phyloP scores from a whole-genome alignment of 2,113 vertebrate genomes.

The Machaerirhynchus nigripectus region DNA sequence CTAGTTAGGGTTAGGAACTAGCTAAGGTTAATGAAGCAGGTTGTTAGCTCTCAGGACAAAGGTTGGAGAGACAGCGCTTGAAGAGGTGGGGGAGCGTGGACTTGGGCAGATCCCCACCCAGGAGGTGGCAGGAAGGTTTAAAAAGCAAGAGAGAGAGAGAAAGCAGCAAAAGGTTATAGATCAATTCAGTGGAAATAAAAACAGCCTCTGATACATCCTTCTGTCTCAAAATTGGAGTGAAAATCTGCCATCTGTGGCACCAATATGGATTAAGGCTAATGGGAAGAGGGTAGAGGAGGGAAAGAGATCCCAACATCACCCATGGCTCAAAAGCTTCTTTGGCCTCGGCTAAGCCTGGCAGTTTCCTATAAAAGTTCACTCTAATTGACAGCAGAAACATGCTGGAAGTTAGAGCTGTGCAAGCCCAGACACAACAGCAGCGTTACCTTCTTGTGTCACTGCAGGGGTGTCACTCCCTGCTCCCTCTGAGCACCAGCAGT shows the following conservation, averaged over 20 bases:
- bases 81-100: neutral
- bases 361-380: neutral
- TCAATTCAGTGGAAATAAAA: constrained; percentile 44
- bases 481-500: neutral
- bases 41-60: constrained; percentile 63
- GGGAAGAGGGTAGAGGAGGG: neutral
- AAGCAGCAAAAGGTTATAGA: constrained; percentile 48
- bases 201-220: constrained; percentile 59
- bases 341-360: neutral
- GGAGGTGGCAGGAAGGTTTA: constrained; percentile 18
- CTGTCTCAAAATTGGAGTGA: constrained; percentile 54
- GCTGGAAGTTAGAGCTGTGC: neutral
- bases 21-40: constrained; percentile 80
- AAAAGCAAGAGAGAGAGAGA: constrained; percentile 38
- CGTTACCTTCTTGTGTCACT: neutral
- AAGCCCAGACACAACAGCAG: neutral
- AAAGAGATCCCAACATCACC: neutral
- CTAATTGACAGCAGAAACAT: neutral
- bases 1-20: constrained; percentile 69
- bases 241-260: constrained; percentile 73
- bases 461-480: neutral
- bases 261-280: neutral
- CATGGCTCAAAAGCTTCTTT: neutral
- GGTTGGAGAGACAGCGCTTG: constrained; percentile 8
- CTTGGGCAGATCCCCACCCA: constrained; percentile 9